Evolutionary conservation across 2,797 vertebrate genomes (phyloP).

Genomic region (Avahi laniger): DNA sequence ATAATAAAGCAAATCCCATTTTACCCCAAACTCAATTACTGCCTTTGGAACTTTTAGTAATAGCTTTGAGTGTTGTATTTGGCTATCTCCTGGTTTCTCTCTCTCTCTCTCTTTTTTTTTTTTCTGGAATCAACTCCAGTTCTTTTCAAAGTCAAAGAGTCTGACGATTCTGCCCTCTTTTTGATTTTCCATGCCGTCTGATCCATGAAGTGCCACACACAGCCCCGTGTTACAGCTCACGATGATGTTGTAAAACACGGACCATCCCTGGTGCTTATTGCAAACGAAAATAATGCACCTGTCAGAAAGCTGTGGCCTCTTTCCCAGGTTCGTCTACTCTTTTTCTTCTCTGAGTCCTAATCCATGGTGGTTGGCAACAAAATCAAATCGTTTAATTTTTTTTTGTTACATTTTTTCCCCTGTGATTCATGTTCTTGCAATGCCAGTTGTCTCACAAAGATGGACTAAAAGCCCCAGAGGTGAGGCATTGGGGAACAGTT

Average conservation of each 20-base stretch:
- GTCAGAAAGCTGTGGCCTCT: too few relatives aligned
- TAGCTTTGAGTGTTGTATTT: background rate
- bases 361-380: background rate
- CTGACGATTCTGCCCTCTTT: too few relatives aligned
- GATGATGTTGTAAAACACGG: background rate
- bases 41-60: background rate
- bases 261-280: background rate
- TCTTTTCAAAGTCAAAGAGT: background rate
- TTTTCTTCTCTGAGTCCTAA: background rate
- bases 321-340: background rate
- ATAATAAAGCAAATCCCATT: background rate
- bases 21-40: background rate
- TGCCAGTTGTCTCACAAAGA: background rate
- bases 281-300: background rate
- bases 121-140: background rate
- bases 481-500: fast-evolving
- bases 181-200: background rate
- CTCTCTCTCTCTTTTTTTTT: background rate
- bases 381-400: background rate
- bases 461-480: too few relatives aligned
- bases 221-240: too few relatives aligned
- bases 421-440: background rate
- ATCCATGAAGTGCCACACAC: background rate
- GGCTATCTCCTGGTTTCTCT: background rate
- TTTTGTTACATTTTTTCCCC: too few relatives aligned